Base-by-base conservation (phyloP, 1,140 invertebrate genomes). In the Oryctes rhinoceros region DNA sequence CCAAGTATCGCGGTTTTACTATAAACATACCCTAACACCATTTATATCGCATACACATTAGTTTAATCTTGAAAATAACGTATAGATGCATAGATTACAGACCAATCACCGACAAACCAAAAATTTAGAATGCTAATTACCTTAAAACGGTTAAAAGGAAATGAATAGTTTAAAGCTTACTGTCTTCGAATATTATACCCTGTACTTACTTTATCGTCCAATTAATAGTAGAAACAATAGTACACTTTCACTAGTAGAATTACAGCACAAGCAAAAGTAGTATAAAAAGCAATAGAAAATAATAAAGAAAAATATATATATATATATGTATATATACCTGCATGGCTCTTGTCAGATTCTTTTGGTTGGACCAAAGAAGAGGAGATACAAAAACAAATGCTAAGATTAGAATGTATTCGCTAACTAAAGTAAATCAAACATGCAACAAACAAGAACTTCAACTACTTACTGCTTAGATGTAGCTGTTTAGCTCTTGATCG, bases 291-390 rank as follows among this genome's bases (percentile, higher is more conserved):
- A 15, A 5, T 7, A 24, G 24, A 74, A 74, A 74, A 6, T 74
- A 10, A 74, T 74, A 74, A 9, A 44, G n/a, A 44, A 76, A 76
- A 76, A 76, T 47, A 76, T 15, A 53, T 48, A 48, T 6, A 11
- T 48, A 75, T 37, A 75, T 7, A 75, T 75, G 35, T 24, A 75
- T 75, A 37, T 76, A 76, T 76, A 80, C 79, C 79, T 80, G 75
- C 47, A 76, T 80, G 79, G n/a, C 74, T 76, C 74, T 78, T 80
- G 79, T 80, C 79, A 78, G 79, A 76, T 62, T 80, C 79, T 80
- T 20, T 67, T 75, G 49, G 62, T 24, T 77, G 75, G 24, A 78
- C 79, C 79, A 76, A 80, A 76, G 30, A 53, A 80, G 75, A 48
- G 71, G 20, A 79, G 5, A 79, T 53, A 67, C 62, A 79, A 71